Conservation (phyloP, 2,797 vertebrate genomes). For the Acrossocheilus fasciatus region DNA sequence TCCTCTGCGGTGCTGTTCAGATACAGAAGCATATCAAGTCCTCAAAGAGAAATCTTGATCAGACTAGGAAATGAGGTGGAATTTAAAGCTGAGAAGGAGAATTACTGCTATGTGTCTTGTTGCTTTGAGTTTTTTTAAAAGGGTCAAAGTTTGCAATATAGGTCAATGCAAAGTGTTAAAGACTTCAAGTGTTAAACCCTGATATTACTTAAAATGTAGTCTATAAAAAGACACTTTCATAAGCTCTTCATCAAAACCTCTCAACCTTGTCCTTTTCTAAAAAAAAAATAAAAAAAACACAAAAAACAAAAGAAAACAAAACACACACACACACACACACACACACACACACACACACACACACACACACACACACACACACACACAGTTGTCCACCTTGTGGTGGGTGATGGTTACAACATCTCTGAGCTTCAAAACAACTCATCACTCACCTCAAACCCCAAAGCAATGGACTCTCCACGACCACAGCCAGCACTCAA, state of each 20-base stretch:
- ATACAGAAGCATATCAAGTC: conserved; percentile 18
- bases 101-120: not conserved
- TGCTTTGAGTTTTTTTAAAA: not conserved
- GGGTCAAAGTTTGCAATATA: conserved; percentile 18
- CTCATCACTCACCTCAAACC: not conserved
- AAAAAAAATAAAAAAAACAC: too few species aligned
- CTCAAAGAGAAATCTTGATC: conserved; percentile 54
- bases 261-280: not conserved
- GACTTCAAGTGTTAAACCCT: not conserved
- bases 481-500: not conserved
- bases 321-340: too few species aligned
- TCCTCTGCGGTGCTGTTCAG: not conserved
- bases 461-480: conserved; percentile 15
- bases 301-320: too few species aligned
- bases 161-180: not conserved
- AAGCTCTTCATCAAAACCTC: not conserved
- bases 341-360: too few species aligned
- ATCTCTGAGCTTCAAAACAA: conserved; percentile 3
- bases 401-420: conserved; percentile 25
- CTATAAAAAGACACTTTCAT: not conserved
- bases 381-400: conserved; percentile 12
- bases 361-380: not conserved
- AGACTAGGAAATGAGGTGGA: conserved; percentile 23
- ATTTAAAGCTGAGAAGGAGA: conserved; percentile 12
- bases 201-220: not conserved